A percentile compares a stretch with the other conserved stretches of the same genome.
Conservation (phyloP, 2,888 invertebrate genomes). For the Drosophila helvetica region DNA sequence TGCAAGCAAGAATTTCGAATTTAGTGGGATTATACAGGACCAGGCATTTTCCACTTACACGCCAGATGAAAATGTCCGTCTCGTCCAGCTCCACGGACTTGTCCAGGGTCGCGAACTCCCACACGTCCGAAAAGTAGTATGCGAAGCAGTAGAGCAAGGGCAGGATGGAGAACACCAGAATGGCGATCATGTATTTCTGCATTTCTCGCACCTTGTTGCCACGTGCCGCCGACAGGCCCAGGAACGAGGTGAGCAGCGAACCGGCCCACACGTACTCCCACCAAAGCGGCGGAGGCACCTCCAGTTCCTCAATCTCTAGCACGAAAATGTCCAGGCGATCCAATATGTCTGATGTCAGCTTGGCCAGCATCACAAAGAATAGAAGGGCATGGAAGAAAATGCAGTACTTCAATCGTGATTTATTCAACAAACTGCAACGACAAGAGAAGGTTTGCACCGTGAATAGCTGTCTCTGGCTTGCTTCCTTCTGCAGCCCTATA, state of each 20-base stretch:
- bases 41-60: constrained; percentile 85
- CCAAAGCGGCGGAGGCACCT: constrained; percentile 90
- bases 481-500: constrained; percentile 11
- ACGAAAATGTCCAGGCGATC: constrained; percentile 97
- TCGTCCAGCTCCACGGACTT: constrained; percentile 86
- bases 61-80: constrained; percentile 91
- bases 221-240: constrained; percentile 93
- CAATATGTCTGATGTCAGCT: constrained; percentile 95
- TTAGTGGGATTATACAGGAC: neutral
- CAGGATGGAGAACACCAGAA: constrained; percentile 90
- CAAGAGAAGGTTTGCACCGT: neutral
- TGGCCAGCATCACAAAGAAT: constrained; percentile 95
- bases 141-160: constrained; percentile 92
- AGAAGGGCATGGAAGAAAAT: constrained; percentile 96
- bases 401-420: constrained; percentile 96
- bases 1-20: constrained; percentile 79
- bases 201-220: constrained; percentile 91
- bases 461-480: constrained; percentile 5
- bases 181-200: constrained; percentile 92
- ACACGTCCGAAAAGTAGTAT: constrained; percentile 93
- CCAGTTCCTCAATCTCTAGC: constrained; percentile 95
- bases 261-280: constrained; percentile 98
- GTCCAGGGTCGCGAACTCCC: constrained; percentile 89
- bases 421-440: constrained; percentile 93
- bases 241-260: constrained; percentile 92